Percentiles rank a stretch among this genome's conserved stretches.
Conservation (phyloP, 2,888 invertebrate genomes). For the Sisyra terminalis region DNA sequence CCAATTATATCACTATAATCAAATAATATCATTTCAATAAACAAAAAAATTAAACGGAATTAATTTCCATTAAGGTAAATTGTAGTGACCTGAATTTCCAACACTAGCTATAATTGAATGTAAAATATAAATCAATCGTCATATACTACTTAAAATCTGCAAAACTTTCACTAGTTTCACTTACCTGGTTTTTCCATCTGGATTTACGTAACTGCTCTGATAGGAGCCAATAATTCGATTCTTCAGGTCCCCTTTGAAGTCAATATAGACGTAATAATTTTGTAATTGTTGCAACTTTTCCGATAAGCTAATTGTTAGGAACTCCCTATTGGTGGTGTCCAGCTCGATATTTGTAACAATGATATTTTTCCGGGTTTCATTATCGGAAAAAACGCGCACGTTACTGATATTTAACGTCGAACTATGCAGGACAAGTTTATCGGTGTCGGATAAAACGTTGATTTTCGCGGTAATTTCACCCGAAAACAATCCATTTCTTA, state of each 20-base stretch:
- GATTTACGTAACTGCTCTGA: slow-evolving; percentile 40
- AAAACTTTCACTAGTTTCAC: slow-evolving; percentile 12
- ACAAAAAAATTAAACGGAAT: neutral
- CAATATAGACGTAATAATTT: slow-evolving; percentile 35
- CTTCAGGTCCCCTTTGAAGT: slow-evolving; percentile 45
- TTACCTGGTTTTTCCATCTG: slow-evolving; percentile 27
- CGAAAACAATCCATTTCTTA: slow-evolving; percentile 33
- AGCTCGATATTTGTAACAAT: neutral
- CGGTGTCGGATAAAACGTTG: slow-evolving; percentile 26
- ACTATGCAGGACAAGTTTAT: slow-evolving; percentile 39
- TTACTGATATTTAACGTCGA: slow-evolving; percentile 21
- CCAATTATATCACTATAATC: too few relatives aligned
- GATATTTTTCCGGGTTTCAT: neutral
- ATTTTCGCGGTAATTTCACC: slow-evolving; percentile 35
- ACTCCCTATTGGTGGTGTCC: slow-evolving; percentile 21
- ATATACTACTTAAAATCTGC: neutral
- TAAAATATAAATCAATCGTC: neutral
- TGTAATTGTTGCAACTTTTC: slow-evolving; percentile 19
- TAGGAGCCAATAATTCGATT: slow-evolving; percentile 58
- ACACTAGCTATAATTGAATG: neutral
- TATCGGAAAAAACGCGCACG: neutral
- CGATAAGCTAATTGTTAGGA: slow-evolving; percentile 25
- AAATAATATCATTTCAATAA: neutral
- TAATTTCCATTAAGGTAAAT: too few relatives aligned
- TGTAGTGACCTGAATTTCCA: neutral